These are phyloP conservation scores for Clarias pachynema DNA, from an alignment of 2,797 vertebrate genomes.

Conservation along the genomic window DNA sequence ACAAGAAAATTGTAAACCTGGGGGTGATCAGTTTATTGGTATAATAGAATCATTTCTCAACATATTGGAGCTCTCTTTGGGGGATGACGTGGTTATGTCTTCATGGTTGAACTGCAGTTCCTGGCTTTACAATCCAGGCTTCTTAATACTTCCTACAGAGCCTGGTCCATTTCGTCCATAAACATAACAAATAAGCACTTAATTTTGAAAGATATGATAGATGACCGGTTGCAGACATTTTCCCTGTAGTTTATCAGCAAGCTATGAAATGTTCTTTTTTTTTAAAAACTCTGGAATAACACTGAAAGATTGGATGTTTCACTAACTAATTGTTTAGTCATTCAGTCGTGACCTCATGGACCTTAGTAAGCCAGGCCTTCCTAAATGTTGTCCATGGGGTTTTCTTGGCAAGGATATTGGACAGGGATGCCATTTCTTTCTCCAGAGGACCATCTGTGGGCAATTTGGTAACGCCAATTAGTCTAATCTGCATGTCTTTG, in stretches of 20 bases:
- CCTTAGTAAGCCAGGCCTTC: too few relatives aligned
- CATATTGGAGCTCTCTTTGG: not conserved
- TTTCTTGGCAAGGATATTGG: too few relatives aligned
- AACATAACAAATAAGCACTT: not conserved
- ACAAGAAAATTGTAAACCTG: constrained; percentile 40
- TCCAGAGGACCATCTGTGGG: too few relatives aligned
- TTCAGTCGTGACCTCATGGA: too few relatives aligned
- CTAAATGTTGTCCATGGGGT: too few relatives aligned
- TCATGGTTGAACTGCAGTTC: constrained; percentile 19
- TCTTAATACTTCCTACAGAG: not conserved
- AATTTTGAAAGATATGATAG: not conserved
- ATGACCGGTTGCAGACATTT: not conserved
- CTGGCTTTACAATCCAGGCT: not conserved
- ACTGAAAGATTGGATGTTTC: not conserved
- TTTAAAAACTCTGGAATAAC: not conserved
- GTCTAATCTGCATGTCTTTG: too few relatives aligned
- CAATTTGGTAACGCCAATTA: too few relatives aligned
- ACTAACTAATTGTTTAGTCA: too few relatives aligned
- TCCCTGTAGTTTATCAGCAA: not conserved
- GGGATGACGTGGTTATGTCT: not conserved
- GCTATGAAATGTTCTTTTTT: not conserved
- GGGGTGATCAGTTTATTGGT: constrained; percentile 33
- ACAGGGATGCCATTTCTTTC: too few relatives aligned
- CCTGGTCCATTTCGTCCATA: not conserved
- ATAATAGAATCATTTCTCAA: constrained; percentile 30